phyloP scores from a whole-genome alignment of 2,888 invertebrate genomes.

The Chrysina gloriosa region DNA sequence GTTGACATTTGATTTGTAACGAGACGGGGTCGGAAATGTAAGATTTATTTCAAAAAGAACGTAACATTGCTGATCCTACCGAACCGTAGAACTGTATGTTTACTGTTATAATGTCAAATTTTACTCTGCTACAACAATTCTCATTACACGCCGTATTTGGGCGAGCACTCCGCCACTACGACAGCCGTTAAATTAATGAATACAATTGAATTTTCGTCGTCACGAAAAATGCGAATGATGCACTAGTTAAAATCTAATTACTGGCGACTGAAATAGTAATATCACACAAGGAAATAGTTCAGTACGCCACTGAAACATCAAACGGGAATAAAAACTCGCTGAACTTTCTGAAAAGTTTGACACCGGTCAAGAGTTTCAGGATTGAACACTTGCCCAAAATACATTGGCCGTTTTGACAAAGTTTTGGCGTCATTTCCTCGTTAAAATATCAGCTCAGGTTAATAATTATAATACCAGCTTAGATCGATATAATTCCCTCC shows the following conservation, averaged over 20 bases:
- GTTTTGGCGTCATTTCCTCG: neutral
- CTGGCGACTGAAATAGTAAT: neutral
- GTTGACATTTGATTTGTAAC: neutral
- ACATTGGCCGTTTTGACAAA: neutral
- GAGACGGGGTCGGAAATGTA: constrained; percentile 1
- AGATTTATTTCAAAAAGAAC: constrained; percentile 1
- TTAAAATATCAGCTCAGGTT: neutral
- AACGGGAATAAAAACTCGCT: no score
- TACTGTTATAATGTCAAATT: constrained; percentile 34
- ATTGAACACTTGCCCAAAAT: neutral
- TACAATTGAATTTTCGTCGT: constrained; percentile 26
- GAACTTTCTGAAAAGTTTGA: no score
- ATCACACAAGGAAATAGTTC: no score
- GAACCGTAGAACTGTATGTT: neutral
- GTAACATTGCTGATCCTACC: neutral
- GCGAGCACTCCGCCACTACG: neutral
- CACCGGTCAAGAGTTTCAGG: neutral
- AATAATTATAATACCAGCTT: neutral
- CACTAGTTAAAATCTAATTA: constrained; percentile 8
- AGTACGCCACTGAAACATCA: no score
- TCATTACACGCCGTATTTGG: constrained; percentile 1
- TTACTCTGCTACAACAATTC: constrained; percentile 22
- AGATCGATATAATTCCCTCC: neutral
- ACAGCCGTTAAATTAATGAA: constrained; percentile 22
- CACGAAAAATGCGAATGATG: neutral